These are phyloP conservation scores for Ostrea denselamellosa DNA, from an alignment of 1,140 invertebrate species.

Conservation along the genomic window DNA sequence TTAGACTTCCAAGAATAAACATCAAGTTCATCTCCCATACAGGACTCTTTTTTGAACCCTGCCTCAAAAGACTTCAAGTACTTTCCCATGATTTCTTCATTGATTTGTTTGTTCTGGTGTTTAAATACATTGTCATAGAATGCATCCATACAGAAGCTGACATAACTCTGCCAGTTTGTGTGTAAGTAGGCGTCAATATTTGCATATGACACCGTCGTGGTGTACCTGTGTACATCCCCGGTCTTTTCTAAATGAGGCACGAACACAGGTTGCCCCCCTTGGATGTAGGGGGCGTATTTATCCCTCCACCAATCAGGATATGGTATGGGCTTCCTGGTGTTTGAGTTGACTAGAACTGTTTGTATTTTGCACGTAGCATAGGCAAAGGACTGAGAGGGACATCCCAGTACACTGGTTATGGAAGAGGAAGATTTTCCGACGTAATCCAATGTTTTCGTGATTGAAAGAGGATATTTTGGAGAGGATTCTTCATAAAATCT, in stretches of 20 bases:
- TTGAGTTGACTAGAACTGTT: conserved; percentile 54
- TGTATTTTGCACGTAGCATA: conserved; percentile 51
- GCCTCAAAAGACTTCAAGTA: conserved; percentile 51
- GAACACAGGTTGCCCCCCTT: conserved; percentile 38
- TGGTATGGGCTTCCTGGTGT: conserved; percentile 54
- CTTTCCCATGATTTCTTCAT: conserved; percentile 30
- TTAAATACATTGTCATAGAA: conserved; percentile 51
- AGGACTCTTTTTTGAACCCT: conserved; percentile 49
- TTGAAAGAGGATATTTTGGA: conserved; percentile 47
- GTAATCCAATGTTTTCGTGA: conserved; percentile 45
- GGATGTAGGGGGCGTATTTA: conserved; percentile 51
- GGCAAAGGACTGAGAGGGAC: not conserved
- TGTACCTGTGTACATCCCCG: not conserved
- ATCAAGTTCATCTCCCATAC: conserved; percentile 47
- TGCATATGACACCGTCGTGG: conserved; percentile 42
- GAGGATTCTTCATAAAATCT: conserved; percentile 26
- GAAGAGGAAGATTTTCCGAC: conserved; percentile 56
- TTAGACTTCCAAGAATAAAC: conserved; percentile 53
- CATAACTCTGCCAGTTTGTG: conserved; percentile 56
- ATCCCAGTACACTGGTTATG: conserved; percentile 41
- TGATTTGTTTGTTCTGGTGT: conserved; percentile 42
- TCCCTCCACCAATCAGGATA: conserved; percentile 62
- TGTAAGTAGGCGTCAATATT: conserved; percentile 58
- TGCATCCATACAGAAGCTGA: conserved; percentile 56
- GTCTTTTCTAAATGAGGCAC: conserved; percentile 44